These are phyloP conservation scores for Danio tinwini DNA, from an alignment of 2,797 vertebrate genomes.

Conservation along the genomic window DNA sequence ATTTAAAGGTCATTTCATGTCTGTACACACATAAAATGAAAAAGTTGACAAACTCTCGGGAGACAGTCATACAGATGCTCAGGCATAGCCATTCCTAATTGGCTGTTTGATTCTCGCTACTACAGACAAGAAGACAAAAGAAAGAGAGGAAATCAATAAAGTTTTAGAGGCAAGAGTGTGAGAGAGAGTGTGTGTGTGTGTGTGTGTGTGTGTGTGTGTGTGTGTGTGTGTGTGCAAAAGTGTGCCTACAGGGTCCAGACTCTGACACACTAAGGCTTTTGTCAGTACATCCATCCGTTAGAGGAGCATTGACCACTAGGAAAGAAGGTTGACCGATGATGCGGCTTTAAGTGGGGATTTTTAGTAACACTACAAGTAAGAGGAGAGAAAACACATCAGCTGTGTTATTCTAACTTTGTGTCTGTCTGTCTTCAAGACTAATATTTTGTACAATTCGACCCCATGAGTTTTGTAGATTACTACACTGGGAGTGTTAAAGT, in stretches of 20 bases:
- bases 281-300: not conserved
- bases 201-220: not conserved
- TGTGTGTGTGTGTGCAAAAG: not conserved
- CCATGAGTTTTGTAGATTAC: not conserved
- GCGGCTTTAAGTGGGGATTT: not conserved
- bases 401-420: not conserved
- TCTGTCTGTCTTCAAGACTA: too few species aligned
- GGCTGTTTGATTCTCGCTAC: conserved; percentile 9
- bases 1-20: conserved; percentile 1
- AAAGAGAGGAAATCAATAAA: conserved; percentile 21
- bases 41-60: conserved; percentile 17
- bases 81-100: conserved; percentile 11
- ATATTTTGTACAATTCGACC: not conserved
- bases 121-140: conserved; percentile 19
- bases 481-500: not conserved
- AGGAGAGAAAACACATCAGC: not conserved
- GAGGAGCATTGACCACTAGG: not conserved
- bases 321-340: not conserved
- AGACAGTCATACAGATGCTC: not conserved
- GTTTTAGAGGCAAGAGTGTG: conserved; percentile 13
- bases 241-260: conserved; percentile 34
- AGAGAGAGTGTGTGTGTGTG: not conserved
- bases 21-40: not conserved
- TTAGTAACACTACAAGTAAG: not conserved
- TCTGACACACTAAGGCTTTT: not conserved